A percentile compares a stretch with the other conserved stretches of the same genome.
Conservation (phyloP, 2,888 invertebrate species). For the Teinopalpus imperialis region DNA sequence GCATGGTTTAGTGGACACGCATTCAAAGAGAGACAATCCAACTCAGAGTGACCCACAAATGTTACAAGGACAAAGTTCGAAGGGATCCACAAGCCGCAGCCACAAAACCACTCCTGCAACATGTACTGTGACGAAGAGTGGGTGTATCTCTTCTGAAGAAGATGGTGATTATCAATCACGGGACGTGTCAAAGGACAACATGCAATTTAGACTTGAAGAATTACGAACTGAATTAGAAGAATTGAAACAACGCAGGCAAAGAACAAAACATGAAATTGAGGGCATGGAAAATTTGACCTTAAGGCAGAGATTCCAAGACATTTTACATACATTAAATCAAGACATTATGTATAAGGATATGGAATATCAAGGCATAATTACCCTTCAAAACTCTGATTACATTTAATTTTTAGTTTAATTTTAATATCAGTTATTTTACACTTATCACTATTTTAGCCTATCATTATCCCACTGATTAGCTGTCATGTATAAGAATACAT, state of each 20-base stretch:
- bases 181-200: conserved; percentile 3
- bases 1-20: conserved; percentile 40
- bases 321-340: conserved; percentile 86
- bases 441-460: too few relatives aligned
- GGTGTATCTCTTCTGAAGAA: too few relatives aligned
- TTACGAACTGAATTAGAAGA: conserved; percentile 83
- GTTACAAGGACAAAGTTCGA: conserved; percentile 32
- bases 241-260: conserved; percentile 85
- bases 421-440: too few relatives aligned
- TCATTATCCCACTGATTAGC: too few relatives aligned
- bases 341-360: conserved; percentile 88
- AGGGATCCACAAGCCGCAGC: too few relatives aligned
- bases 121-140: too few relatives aligned
- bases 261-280: conserved; percentile 89
- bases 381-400: too few relatives aligned
- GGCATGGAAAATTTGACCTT: conserved; percentile 91
- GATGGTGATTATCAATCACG: too few relatives aligned
- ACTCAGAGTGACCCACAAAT: conserved; percentile 45
- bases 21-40: conserved; percentile 34
- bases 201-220: conserved; percentile 26
- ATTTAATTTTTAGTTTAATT: too few relatives aligned
- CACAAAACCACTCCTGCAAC: not conserved
- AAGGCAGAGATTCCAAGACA: conserved; percentile 88
- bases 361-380: too few relatives aligned
- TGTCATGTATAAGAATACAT: too few relatives aligned